Conservation (phyloP, 2,888 invertebrate genomes). For the Scaeva pyrastri region DNA sequence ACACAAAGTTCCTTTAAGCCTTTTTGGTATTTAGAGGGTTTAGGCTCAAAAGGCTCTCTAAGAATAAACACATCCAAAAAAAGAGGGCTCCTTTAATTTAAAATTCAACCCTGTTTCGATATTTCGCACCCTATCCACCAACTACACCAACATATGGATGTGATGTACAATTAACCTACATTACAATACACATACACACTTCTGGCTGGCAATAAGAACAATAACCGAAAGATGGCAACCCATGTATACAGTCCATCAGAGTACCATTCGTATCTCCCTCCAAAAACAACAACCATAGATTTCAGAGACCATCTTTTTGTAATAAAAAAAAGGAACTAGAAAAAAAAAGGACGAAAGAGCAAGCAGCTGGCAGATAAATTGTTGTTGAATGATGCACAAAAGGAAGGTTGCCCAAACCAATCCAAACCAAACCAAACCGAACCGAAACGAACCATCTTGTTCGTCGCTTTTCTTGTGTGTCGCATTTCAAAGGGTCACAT, state of each 20-base stretch:
- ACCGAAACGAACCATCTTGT: conserved; percentile 29
- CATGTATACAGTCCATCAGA: background rate
- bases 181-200: conserved; percentile 43
- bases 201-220: conserved; percentile 58
- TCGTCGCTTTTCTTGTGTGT: conserved; percentile 34
- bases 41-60: no score
- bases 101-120: conserved; percentile 10
- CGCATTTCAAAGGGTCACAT: conserved; percentile 58
- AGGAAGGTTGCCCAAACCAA: conserved; percentile 33
- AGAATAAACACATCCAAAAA: no score
- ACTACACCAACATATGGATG: conserved; percentile 4
- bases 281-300: conserved; percentile 20
- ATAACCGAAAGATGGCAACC: conserved; percentile 42
- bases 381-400: conserved; percentile 40
- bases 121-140: background rate
- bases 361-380: conserved; percentile 55
- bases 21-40: no score
- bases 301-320: conserved; percentile 12
- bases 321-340: background rate
- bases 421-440: no score
- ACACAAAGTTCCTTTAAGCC: no score
- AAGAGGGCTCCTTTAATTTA: background rate
- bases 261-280: no score
- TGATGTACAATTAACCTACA: conserved; percentile 63
- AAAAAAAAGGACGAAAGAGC: background rate